A percentile compares a stretch with the other conserved stretches of the same genome.
These are phyloP conservation scores for Watsonalla binaria DNA, from an alignment of 2,888 invertebrate genomes.

Conservation along the genomic window DNA sequence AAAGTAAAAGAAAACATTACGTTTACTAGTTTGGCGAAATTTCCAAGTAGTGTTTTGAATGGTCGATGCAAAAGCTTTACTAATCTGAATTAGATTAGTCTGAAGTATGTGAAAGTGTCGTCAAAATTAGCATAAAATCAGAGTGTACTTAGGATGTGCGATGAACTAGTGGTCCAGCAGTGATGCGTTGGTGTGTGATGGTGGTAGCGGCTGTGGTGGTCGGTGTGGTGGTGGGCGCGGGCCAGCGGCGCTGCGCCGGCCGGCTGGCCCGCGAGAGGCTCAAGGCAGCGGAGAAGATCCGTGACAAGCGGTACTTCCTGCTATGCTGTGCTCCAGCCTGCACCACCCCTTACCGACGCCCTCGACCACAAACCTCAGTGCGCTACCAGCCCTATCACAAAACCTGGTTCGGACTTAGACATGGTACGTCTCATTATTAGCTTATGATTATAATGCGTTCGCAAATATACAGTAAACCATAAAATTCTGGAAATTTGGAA, in stretches of 20 bases:
- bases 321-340: constrained; percentile 60
- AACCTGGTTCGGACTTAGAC: constrained; percentile 67
- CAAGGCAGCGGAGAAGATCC: constrained; percentile 68
- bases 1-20: neutral
- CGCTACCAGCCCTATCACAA: constrained; percentile 67
- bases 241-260: constrained; percentile 60
- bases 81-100: neutral
- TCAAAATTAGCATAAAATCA: neutral
- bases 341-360: constrained; percentile 35
- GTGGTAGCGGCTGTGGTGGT: constrained; percentile 28
- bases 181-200: constrained; percentile 48
- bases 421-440: constrained; percentile 41
- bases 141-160: constrained; percentile 16
- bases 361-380: constrained; percentile 39
- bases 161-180: constrained; percentile 20
- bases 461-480: too few species aligned
- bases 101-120: neutral
- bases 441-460: neutral
- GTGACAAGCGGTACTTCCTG: constrained; percentile 63
- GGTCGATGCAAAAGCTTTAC: neutral
- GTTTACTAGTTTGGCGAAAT: neutral
- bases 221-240: constrained; percentile 20
- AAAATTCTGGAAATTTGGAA: too few species aligned
- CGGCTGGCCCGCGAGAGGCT: constrained; percentile 61
- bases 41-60: neutral